These are phyloP conservation scores for Drosophila mayri DNA, from an alignment of 1,140 invertebrate species.

Conservation along the genomic window DNA sequence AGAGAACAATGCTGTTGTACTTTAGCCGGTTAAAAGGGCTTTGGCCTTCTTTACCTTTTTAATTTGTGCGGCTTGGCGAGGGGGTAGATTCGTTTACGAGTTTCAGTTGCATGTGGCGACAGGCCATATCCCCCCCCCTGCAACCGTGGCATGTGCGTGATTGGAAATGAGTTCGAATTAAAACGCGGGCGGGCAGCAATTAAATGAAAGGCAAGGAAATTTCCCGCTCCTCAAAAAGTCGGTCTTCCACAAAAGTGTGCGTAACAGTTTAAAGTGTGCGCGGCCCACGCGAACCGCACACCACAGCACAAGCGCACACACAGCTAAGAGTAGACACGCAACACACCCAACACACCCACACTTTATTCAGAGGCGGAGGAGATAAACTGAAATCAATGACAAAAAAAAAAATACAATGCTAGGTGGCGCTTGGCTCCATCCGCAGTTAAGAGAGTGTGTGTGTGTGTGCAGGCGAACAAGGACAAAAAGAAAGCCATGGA, in stretches of 20 bases:
- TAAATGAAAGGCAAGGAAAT: constrained; percentile 55
- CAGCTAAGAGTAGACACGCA: background rate
- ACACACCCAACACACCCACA: background rate
- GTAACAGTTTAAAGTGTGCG: constrained; percentile 41
- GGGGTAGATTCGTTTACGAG: background rate
- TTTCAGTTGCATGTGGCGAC: constrained; percentile 56
- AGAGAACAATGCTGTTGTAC: background rate
- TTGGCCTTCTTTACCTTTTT: background rate
- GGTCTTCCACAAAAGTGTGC: constrained; percentile 29
- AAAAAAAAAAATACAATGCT: constrained; percentile 45
- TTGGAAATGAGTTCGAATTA: constrained; percentile 64
- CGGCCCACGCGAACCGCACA: constrained; percentile 6
- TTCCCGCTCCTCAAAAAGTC: constrained; percentile 42
- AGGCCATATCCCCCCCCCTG: background rate
- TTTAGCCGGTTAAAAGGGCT: background rate
- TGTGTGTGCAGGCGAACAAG: constrained; percentile 20
- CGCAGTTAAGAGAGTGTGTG: background rate
- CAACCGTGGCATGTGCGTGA: constrained; percentile 35
- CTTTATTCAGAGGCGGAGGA: constrained; percentile 11
- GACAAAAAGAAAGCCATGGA: constrained; percentile 18
- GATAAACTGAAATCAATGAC: constrained; percentile 64
- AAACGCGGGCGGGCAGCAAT: constrained; percentile 54
- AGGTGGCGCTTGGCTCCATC: constrained; percentile 11
- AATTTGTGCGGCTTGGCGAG: background rate
- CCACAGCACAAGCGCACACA: constrained; percentile 2